Base-by-base conservation (phyloP, 2,888 invertebrate species). In the Pegoplata infirma region DNA sequence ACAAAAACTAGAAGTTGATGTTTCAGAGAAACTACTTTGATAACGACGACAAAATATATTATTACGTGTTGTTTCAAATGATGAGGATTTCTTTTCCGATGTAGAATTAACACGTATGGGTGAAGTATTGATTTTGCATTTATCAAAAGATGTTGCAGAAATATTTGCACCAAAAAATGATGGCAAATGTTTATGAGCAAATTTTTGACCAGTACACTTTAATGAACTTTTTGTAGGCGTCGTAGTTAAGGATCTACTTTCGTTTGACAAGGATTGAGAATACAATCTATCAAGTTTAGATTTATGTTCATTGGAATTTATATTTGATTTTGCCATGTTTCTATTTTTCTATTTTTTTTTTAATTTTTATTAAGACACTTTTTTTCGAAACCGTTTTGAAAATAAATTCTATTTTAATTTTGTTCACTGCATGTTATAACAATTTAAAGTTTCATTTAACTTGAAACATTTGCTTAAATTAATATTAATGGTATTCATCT, bases 41-140 rank as follows among this genome's bases (percentile, higher is more conserved):
- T 82, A 82, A 25, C 83, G 83, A 2, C 82, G 82, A 14, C 76
- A 81, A 61, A 81, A 76, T 44, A 82, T 82, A 69, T 80, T 83
- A 46, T 74, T 61, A 23, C 46, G 77, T 49, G 78, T 67, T 10
- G 66, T 53, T 32, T 82, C 80, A 17, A 80, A 78, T 47, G 82
- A 71, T 73, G 76, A 76, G 4, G 81, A 63, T 75, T 81, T 28
- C 25, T 53, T 69, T 66, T 80, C 63, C 46, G 67, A 6, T 66
- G 76, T 78, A 49, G 81, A 76, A 64, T 80, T 28, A 66, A 53
- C 32, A 32, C 61, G 36, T 19, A 53, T 25, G 8, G 66, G 49
- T 19, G 55, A 44, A 10, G 16, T 58, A 79, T 79, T 79, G 51
- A 71, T 61, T 75, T 75, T 66, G 14, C 53, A 73, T 19, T 64